A percentile compares a stretch with the other conserved stretches of the same genome.
Conservation (phyloP, 2,113 vertebrate species). For the Bagarius yarrelli region DNA sequence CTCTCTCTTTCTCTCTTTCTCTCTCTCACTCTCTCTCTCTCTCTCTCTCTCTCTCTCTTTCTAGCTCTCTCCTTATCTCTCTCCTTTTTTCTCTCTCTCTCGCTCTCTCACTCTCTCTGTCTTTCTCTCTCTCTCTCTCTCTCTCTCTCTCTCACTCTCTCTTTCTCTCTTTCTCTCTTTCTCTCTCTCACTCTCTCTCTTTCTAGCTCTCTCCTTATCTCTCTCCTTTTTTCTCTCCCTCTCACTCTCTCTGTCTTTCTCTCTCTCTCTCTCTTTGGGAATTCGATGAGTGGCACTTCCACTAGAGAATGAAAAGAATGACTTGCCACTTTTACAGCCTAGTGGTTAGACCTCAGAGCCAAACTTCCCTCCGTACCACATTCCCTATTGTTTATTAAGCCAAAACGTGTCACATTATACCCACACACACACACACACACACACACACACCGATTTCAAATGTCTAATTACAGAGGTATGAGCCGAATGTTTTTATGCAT, state of each 20-base stretch:
- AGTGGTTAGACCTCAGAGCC: slow-evolving; percentile 32
- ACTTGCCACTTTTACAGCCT: slow-evolving; percentile 40
- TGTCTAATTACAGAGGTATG: slow-evolving; percentile 10
- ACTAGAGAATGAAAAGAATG: slow-evolving; percentile 39
- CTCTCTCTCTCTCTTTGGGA: neutral
- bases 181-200: neutral
- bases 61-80: neutral
- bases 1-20: slow-evolving; percentile 25
- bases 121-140: slow-evolving; percentile 14
- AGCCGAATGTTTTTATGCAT: slow-evolving; percentile 10
- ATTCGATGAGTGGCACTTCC: slow-evolving; percentile 46
- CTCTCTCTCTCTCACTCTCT: slow-evolving; percentile 3
- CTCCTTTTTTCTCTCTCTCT: slow-evolving; percentile 27
- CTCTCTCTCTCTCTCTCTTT: neutral
- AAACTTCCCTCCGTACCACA: slow-evolving; percentile 24
- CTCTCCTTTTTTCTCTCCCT: too few relatives aligned
- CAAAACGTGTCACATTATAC: neutral
- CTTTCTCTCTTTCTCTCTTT: neutral
- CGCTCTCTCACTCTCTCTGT: slow-evolving; percentile 39
- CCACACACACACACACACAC: neutral
- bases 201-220: neutral
- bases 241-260: too few relatives aligned
- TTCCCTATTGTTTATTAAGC: slow-evolving; percentile 22
- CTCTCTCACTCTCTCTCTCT: slow-evolving; percentile 2
- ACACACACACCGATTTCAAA: neutral